phyloP scores from a whole-genome alignment of 1,140 invertebrate species.

The Xylocopa sonorina region DNA sequence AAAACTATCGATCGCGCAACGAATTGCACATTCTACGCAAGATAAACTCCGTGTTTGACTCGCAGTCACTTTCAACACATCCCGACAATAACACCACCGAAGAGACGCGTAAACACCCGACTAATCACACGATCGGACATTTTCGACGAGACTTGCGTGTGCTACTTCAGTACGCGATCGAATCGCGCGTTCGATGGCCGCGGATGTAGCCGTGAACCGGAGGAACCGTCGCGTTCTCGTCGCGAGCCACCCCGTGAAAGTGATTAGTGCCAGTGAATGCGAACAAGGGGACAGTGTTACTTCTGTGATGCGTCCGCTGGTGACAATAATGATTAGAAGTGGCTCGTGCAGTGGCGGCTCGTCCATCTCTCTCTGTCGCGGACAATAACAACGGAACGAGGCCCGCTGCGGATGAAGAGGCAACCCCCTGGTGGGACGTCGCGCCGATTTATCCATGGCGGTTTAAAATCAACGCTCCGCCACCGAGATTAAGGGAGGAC shows the following conservation, averaged over 20 bases:
- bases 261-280: constrained; percentile 26
- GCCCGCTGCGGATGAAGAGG: constrained; percentile 6
- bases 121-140: too few relatives aligned
- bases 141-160: too few relatives aligned
- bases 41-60: too few relatives aligned
- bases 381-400: constrained; percentile 43
- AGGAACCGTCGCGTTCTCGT: not conserved
- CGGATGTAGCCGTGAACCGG: constrained; percentile 24
- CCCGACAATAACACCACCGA: too few relatives aligned
- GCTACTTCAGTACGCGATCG: constrained; percentile 9
- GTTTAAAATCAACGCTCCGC: constrained; percentile 47
- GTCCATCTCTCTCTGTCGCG: constrained; percentile 1
- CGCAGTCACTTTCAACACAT: too few relatives aligned
- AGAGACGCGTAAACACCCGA: not conserved
- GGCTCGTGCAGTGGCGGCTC: constrained; percentile 9
- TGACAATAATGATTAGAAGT: constrained; percentile 53
- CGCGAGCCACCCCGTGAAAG: not conserved
- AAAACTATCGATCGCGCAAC: too few relatives aligned
- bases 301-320: constrained; percentile 5
- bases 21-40: too few relatives aligned
- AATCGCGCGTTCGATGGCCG: not conserved
- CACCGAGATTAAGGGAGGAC: constrained; percentile 40
- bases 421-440: not conserved
- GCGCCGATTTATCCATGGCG: constrained; percentile 44
- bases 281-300: constrained; percentile 22